Conservation (phyloP, 2,888 invertebrate genomes). For the Dermolepida albohirtum region DNA sequence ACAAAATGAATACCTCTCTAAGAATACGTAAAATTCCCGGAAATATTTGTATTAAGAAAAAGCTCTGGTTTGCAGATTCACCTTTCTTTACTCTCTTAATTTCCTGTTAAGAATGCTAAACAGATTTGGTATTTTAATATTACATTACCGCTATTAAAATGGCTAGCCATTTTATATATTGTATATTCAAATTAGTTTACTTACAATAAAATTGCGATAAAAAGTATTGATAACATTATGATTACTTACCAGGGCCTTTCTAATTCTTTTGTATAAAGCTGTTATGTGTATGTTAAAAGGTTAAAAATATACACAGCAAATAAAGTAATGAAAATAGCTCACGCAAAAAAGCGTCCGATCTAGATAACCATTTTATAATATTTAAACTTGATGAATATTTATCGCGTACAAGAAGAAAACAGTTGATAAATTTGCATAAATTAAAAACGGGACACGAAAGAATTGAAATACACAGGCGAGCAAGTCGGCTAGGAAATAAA, state of each 20-base stretch:
- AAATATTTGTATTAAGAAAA: no score
- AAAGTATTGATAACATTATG: constrained; percentile 21
- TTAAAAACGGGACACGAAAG: constrained; percentile 41
- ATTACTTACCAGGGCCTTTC: constrained; percentile 7
- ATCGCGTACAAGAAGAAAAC: constrained; percentile 47
- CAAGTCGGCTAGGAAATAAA: constrained; percentile 17
- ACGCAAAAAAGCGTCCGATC: constrained; percentile 42
- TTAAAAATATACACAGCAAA: constrained; percentile 20
- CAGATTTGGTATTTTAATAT: no score
- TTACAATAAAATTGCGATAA: constrained; percentile 27
- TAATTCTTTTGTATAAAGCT: constrained; percentile 4
- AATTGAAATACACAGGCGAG: constrained; percentile 29
- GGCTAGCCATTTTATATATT: constrained; percentile 19
- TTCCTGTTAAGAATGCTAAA: no score
- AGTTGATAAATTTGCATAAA: constrained; percentile 51
- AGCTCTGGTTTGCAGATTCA: no score
- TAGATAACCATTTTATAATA: constrained; percentile 44
- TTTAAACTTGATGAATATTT: constrained; percentile 48
- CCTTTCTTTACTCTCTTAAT: no score
- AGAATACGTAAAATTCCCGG: no score
- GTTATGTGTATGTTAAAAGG: constrained; percentile 13
- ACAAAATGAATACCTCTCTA: no score
- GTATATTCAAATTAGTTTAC: constrained; percentile 28
- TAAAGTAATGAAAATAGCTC: constrained; percentile 43
- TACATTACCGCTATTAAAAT: constrained; percentile 5